phyloP scores from a whole-genome alignment of 2,113 vertebrate species.

The Grus americana region DNA sequence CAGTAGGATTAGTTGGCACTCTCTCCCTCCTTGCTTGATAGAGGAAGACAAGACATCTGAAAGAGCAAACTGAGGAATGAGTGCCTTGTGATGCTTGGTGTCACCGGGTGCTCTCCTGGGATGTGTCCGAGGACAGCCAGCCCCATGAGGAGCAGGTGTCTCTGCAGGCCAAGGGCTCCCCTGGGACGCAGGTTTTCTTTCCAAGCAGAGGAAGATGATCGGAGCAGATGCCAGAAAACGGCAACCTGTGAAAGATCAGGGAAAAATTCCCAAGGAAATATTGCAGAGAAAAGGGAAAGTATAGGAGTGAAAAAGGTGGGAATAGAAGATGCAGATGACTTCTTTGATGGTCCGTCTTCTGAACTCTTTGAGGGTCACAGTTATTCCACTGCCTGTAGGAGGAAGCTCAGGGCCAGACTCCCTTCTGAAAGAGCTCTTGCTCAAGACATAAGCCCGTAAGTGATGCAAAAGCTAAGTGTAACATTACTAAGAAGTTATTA shows the following conservation, averaged over 20 bases:
- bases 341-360: background rate
- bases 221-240: background rate
- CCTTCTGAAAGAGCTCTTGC: background rate
- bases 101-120: background rate
- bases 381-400: background rate
- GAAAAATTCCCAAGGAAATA: background rate
- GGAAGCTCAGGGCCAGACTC: background rate
- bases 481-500: background rate
- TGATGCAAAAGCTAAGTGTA: background rate
- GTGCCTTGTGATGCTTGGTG: background rate
- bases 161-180: background rate
- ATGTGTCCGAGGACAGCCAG: background rate
- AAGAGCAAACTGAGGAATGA: background rate
- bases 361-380: background rate
- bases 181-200: background rate
- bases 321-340: background rate
- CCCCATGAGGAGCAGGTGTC: background rate
- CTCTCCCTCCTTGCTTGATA: background rate
- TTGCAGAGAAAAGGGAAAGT: background rate
- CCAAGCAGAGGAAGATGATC: background rate
- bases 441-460: fast-evolving
- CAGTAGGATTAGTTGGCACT: background rate
- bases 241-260: background rate
- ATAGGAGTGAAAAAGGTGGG: background rate
- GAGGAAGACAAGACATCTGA: background rate